A percentile compares a stretch with the other conserved stretches of the same genome.
phyloP scores from a whole-genome alignment of 37 sponge, comb jelly and placozoan species.

The Spongilla lacustris region DNA sequence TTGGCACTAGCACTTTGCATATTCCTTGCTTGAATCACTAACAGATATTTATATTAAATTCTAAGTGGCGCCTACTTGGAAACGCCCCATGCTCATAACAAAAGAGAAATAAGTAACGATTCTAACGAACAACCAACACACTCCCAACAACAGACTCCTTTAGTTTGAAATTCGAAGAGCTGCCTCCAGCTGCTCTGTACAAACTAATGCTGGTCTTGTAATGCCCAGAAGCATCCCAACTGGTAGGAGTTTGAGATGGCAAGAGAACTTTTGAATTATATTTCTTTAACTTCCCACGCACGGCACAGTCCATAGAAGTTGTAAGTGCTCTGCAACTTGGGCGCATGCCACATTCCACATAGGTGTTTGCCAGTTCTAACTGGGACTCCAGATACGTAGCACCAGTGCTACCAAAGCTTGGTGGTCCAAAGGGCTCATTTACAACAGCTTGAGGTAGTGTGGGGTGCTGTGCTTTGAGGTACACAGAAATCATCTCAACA shows the following conservation, averaged over 20 bases:
- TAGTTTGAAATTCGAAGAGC: background rate
- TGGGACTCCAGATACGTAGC: conserved; percentile 5
- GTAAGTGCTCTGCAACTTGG: conserved; percentile 52
- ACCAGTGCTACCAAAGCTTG: background rate
- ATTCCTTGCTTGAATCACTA: background rate
- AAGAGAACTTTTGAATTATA: background rate
- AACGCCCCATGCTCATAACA: background rate
- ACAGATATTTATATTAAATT: background rate
- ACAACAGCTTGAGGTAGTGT: conserved; percentile 1
- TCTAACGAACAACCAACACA: background rate
- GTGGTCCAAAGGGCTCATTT: conserved; percentile 18
- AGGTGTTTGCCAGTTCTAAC: background rate
- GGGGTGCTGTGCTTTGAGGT: conserved; percentile 1
- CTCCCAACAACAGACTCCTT: background rate
- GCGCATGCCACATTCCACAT: background rate
- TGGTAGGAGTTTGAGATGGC: background rate
- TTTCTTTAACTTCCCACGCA: conserved; percentile 52
- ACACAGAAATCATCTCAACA: background rate
- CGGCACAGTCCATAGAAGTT: conserved; percentile 42
- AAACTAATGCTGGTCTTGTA: background rate
- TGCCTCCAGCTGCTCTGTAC: background rate
- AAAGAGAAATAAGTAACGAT: background rate
- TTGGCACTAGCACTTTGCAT: background rate
- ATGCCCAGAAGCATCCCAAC: background rate
- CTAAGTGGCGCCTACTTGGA: background rate